Evolutionary conservation across 2,888 invertebrate species (phyloP), one percentile per base, ranked within the genome.

Genomic region (Alsophila aescularia): DNA sequence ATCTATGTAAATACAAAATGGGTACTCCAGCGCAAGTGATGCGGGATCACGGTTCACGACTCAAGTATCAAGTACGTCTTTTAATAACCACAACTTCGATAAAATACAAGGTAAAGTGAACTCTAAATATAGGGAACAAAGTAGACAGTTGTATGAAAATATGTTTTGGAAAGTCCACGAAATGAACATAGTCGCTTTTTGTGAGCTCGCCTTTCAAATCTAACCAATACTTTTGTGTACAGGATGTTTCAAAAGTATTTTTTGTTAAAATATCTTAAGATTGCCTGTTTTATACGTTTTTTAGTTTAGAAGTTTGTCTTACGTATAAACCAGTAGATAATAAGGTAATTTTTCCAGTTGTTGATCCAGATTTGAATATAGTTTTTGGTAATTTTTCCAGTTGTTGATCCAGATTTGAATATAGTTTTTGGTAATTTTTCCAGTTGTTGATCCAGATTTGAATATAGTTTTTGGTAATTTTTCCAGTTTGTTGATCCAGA

Each of bases 151-250:
- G 45, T 34, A 0, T 16, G 10, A 24, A 54, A 58, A 60, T 64
- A 61, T 39, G 9, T 29, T 13, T 65, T 68, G 73, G 75, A 73
- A 77, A 69, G 81, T 83, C 79, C 78, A 73, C 79, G 73, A 88
- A 89, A 87, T 87, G 89, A 88, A 85, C 89, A 85, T 80, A 85
- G 86, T 85, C 79, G 86, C 83, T 85, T 87, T 83, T 84, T 85
- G 75, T 76, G 72, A 70, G 75, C 72, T 65, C 70, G 81, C 84
- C 81, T 84, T 87, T 87, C 79, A 83, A 81, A 87, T 87, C 85
- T 85, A 82, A 83, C 87, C 88, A 86, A 89, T 89, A 88, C 76
- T 73, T 79, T 63, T 63, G 55, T 52, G 40, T 81, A 88, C 74
- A 82, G 87, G 74, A 2, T 84, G 88, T 57, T 71, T 52, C 2